Base-by-base conservation (phyloP, 1,140 invertebrate genomes). In the Thaumetopoea pityocampa region DNA sequence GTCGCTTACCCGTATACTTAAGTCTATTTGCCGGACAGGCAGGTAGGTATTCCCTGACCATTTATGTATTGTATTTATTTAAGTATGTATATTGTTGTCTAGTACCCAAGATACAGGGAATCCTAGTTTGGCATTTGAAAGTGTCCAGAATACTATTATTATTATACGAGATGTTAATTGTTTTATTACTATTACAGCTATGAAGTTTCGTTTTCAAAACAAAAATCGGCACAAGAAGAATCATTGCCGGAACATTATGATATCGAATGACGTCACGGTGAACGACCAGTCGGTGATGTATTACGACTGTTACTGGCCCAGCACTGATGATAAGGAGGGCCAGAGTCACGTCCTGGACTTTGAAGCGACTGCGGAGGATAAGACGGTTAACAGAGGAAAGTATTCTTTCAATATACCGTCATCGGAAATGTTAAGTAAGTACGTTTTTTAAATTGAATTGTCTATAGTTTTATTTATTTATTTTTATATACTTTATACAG, bases 391-490 rank as follows among this genome's bases (percentile, higher is more conserved):
- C 18, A 60, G 72, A 12, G 79, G 79, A 5, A 57, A 64, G 29
- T 83, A 76, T 50, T 72, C 67, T 23, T 83, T 83, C 30, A 83
- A 83, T 32, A 72, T 81, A 55, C 79, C 79, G 0, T 64, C 68
- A 2, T 56, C 53, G 4, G 43, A 67, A 26, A 79, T 78, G 77
- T 44, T 83, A 12, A 73, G 79, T 83, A 45, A 77, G 79, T 66
- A n/a, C n/a, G n/a, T n/a, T n/a, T n/a, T n/a, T 11, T 10, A 28
- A 12, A 28, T 28, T 15, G n/a, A n/a, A n/a, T n/a, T n/a, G n/a
- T n/a, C n/a, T n/a, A n/a, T n/a, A n/a, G n/a, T n/a, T n/a, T n/a
- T n/a, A n/a, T n/a, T n/a, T 18, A 18, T 18, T 29, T 27, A 32
- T 11, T 51, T 26, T 29, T 26, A 10, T 32, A 15, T 5, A 37